Evolutionary conservation across 2,113 vertebrate species (phyloP).

Genomic region (Planiliza haematocheilus): DNA sequence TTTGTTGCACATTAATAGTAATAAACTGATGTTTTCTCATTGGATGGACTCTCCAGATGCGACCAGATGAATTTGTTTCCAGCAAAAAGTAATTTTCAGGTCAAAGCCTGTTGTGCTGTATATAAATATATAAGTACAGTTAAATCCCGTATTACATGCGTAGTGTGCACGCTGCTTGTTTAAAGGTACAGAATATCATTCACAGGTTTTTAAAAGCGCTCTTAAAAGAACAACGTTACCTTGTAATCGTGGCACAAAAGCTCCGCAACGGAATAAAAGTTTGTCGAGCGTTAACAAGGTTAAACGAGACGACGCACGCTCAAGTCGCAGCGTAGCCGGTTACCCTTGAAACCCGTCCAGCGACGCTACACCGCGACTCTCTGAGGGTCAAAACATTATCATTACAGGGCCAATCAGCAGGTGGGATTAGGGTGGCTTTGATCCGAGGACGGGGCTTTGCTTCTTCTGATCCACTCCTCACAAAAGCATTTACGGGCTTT

Average conservation of each 20-base stretch:
- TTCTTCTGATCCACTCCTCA: constrained; percentile 46
- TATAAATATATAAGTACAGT: no score
- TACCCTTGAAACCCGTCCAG: not conserved
- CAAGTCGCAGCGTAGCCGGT: not conserved
- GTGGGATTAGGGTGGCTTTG: constrained; percentile 51
- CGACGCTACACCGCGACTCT: not conserved
- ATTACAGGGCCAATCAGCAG: constrained; percentile 35
- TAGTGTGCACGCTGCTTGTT: no score
- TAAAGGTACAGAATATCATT: no score
- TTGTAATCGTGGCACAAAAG: no score
- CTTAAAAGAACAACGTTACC: no score
- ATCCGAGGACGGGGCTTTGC: constrained; percentile 26
- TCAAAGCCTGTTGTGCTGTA: no score
- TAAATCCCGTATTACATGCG: no score
- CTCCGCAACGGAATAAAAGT: not conserved
- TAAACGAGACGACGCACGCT: not conserved
- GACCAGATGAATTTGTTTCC: constrained; percentile 24
- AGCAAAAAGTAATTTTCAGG: no score
- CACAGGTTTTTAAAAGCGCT: no score
- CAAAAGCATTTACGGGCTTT: constrained; percentile 37
- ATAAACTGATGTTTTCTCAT: constrained; percentile 29
- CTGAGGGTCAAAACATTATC: constrained; percentile 47
- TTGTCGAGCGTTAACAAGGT: not conserved
- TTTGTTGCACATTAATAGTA: constrained; percentile 28
- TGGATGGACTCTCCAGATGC: not conserved